These are phyloP conservation scores for Leuciscus waleckii DNA, from an alignment of 2,797 vertebrate genomes.

Conservation along the genomic window DNA sequence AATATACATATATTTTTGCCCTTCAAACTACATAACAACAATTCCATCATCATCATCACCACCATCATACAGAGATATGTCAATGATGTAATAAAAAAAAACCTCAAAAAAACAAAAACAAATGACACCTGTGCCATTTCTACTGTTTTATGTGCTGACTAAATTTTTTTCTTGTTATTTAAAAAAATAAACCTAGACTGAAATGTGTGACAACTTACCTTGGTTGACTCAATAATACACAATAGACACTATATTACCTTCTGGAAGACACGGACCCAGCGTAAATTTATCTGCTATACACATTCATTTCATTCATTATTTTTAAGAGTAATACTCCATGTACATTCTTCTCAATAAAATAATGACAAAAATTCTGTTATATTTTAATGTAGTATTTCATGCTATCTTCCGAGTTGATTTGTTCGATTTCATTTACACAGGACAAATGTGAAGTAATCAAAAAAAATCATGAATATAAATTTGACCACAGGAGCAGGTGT, in stretches of 20 bases:
- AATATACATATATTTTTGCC: neutral
- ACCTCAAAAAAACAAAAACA: neutral
- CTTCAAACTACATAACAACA: neutral
- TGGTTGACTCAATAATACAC: neutral
- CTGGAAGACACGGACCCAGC: neutral
- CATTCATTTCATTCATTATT: neutral
- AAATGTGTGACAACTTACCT: neutral
- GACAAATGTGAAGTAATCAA: neutral
- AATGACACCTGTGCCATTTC: neutral
- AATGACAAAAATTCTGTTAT: neutral
- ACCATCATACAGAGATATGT: neutral
- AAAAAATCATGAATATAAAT: constrained; percentile 3
- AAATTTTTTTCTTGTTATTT: neutral
- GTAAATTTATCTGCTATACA: neutral
- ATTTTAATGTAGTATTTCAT: neutral
- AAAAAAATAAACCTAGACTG: neutral
- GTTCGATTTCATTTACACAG: neutral
- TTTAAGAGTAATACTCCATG: neutral
- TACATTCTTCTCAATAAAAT: neutral
- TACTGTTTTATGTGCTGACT: neutral
- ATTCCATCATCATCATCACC: neutral
- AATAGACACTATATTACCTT: neutral
- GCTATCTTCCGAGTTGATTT: neutral
- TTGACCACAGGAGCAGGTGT: constrained; percentile 2
- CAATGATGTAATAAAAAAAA: neutral